phyloP scores from a whole-genome alignment of 2,888 invertebrate genomes.

The Apodemia hepburni region DNA sequence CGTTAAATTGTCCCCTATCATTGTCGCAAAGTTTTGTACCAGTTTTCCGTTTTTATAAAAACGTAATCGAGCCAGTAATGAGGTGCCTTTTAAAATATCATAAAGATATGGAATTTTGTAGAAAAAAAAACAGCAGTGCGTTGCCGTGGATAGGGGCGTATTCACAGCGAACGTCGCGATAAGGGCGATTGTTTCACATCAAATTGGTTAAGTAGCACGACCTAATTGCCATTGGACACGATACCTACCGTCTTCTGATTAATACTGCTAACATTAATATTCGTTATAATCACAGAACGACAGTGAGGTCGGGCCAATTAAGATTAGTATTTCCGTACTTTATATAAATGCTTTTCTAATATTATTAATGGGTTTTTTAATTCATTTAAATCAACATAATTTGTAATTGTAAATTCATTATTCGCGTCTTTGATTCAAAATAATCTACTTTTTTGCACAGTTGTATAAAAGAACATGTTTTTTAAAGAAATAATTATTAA shows the following conservation, averaged over 20 bases:
- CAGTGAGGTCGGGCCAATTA: constrained; percentile 18
- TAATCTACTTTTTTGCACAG: no score
- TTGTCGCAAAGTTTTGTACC: constrained; percentile 36
- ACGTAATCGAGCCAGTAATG: constrained; percentile 58
- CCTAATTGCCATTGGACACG: constrained; percentile 70
- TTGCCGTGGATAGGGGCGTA: constrained; percentile 70
- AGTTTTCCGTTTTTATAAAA: constrained; percentile 59
- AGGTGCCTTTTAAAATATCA: constrained; percentile 62
- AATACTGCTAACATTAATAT: constrained; percentile 37
- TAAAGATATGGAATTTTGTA: constrained; percentile 69
- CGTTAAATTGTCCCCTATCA: constrained; percentile 75
- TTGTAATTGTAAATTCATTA: no score
- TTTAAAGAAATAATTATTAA: no score
- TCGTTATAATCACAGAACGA: constrained; percentile 31
- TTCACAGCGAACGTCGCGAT: constrained; percentile 59
- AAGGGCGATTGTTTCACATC: constrained; percentile 74
- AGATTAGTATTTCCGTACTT: constrained; percentile 7
- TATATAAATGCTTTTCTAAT: neutral
- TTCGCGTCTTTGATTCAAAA: no score
- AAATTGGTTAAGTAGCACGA: constrained; percentile 75
- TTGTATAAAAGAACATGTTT: no score
- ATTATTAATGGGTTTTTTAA: no score
- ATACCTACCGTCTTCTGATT: constrained; percentile 40
- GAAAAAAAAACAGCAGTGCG: constrained; percentile 59
- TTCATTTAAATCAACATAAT: no score